Evolutionary conservation across 2,797 vertebrate genomes (phyloP).

Genomic region (Microctenopoma steveboyesi): DNA sequence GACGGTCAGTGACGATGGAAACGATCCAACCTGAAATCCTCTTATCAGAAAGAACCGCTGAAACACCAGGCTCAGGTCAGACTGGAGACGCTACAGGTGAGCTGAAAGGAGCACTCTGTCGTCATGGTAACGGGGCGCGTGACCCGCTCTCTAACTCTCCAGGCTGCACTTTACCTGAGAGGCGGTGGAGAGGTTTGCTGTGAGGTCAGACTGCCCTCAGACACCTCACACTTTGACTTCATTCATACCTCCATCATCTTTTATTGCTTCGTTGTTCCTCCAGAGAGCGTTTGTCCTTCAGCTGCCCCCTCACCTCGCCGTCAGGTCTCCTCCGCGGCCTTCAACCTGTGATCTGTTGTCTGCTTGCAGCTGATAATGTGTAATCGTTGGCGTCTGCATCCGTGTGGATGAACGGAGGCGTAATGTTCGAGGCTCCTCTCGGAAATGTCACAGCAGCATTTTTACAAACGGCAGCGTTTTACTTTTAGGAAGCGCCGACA

Average conservation of each 20-base stretch:
- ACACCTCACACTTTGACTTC: neutral
- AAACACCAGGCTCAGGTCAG: neutral
- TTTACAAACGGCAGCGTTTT: constrained; percentile 16
- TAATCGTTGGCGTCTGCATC: neutral
- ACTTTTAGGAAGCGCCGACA: neutral
- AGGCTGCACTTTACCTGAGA: neutral
- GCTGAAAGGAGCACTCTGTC: constrained; percentile 43
- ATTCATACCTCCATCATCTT: neutral
- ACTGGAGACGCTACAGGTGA: neutral
- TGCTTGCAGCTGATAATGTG: constrained; percentile 7
- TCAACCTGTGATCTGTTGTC: constrained; percentile 9
- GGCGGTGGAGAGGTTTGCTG: constrained; percentile 3
- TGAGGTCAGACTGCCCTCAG: constrained; percentile 28
- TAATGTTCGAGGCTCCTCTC: neutral
- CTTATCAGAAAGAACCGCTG: too few relatives aligned
- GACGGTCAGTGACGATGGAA: too few relatives aligned
- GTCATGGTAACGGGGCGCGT: constrained; percentile 30
- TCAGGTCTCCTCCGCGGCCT: constrained; percentile 14
- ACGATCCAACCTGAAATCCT: too few relatives aligned
- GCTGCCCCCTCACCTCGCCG: neutral
- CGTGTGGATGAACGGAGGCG: constrained; percentile 10
- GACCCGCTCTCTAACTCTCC: neutral
- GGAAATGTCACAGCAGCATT: constrained; percentile 12
- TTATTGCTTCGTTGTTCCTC: neutral
- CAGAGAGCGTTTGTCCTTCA: constrained; percentile 1